phyloP scores from a whole-genome alignment of 2,797 vertebrate species.

The Loris lydekkerianus region DNA sequence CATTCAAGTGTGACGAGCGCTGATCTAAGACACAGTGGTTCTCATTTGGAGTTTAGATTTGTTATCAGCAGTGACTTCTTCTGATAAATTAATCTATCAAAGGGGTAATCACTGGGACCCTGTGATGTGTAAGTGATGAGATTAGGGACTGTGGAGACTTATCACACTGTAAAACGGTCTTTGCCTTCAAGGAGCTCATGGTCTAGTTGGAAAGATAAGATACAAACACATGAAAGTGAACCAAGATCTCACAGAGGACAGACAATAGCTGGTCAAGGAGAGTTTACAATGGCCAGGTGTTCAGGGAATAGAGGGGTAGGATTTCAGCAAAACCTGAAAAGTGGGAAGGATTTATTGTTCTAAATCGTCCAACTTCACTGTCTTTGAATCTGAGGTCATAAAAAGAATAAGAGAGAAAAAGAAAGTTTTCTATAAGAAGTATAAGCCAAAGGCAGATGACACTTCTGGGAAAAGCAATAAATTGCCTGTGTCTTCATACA shows the following conservation, averaged over 20 bases:
- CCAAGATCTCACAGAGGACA: not conserved
- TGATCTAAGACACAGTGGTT: not conserved
- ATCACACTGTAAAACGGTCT: not conserved
- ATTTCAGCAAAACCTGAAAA: conserved; percentile 42
- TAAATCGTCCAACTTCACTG: conserved; percentile 49
- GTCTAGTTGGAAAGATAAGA: conserved; percentile 31
- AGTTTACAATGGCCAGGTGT: not conserved
- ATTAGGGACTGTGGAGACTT: not conserved
- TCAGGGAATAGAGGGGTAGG: not conserved
- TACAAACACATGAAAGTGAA: not conserved
- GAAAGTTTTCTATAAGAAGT: not conserved
- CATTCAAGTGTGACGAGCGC: not conserved
- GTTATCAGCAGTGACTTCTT: not conserved
- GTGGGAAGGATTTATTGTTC: conserved; percentile 4
- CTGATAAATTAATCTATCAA: conserved; percentile 39
- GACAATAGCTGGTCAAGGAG: not conserved
- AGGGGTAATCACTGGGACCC: not conserved
- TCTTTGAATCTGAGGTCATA: conserved; percentile 49
- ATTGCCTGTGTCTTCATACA: not conserved
- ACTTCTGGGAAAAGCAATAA: conserved; percentile 54
- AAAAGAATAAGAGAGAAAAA: not conserved
- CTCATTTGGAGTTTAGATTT: not conserved
- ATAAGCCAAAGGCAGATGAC: conserved; percentile 10
- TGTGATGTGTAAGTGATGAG: not conserved
- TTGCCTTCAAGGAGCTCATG: conserved; percentile 45